A percentile compares a stretch with the other conserved stretches of the same genome.
Conservation (phyloP, 2,113 vertebrate species). For the Oryzias melastigma region DNA sequence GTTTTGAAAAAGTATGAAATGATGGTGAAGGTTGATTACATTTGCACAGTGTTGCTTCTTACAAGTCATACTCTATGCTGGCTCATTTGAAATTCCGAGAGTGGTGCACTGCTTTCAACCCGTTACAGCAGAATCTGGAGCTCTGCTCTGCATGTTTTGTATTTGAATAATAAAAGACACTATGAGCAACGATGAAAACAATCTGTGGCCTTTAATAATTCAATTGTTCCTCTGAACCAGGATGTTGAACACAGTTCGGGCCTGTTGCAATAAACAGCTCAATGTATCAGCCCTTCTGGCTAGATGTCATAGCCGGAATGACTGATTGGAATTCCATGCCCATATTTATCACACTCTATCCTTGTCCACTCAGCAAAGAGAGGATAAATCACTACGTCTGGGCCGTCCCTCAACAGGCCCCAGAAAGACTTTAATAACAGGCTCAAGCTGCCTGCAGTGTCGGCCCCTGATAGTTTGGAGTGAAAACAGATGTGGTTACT, state of each 20-base stretch:
- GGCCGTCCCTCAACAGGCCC: slow-evolving; percentile 66
- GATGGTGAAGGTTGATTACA: no score
- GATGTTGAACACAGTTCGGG: slow-evolving; percentile 16
- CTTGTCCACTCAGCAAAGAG: slow-evolving; percentile 66
- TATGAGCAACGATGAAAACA: slow-evolving; percentile 6
- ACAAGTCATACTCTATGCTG: neutral
- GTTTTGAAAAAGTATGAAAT: no score
- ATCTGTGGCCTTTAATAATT: slow-evolving; percentile 5
- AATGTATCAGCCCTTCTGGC: slow-evolving; percentile 43
- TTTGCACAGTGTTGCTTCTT: no score
- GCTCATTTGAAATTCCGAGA: slow-evolving; percentile 2
- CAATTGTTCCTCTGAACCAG: slow-evolving; percentile 9
- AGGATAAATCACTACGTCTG: slow-evolving; percentile 67
- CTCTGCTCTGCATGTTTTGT: neutral
- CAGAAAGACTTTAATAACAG: slow-evolving; percentile 78
- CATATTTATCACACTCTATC: slow-evolving; percentile 70
- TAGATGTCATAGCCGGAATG: slow-evolving; percentile 56
- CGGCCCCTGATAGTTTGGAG: slow-evolving; percentile 77
- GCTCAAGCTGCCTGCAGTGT: slow-evolving; percentile 67
- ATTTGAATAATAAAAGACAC: slow-evolving; percentile 19
- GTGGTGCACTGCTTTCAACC: neutral
- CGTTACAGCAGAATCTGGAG: neutral
- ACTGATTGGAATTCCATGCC: slow-evolving; percentile 76
- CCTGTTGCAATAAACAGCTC: slow-evolving; percentile 18
- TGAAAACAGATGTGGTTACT: slow-evolving; percentile 80